Conservation (phyloP, 2,888 invertebrate species). For the Eulithis prunata region DNA sequence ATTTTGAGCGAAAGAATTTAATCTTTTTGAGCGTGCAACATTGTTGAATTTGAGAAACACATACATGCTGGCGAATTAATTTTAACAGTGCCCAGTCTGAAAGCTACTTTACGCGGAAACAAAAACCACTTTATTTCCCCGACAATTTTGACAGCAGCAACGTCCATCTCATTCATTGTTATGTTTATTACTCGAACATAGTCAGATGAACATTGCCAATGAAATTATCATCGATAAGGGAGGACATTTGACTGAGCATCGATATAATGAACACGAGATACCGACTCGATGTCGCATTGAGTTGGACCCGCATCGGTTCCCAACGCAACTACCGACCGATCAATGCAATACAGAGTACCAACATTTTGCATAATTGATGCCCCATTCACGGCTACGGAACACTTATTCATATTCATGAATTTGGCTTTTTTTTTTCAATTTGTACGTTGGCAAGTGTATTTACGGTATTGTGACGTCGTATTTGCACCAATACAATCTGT, state of each 20-base stretch:
- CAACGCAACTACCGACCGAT: slow-evolving; percentile 55
- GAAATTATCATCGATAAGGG: slow-evolving; percentile 52
- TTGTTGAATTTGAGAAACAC: too few species aligned
- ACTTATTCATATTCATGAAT: slow-evolving; percentile 83
- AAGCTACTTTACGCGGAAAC: slow-evolving; percentile 1
- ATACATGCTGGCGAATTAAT: neutral
- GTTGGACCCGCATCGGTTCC: slow-evolving; percentile 56
- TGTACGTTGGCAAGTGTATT: slow-evolving; percentile 74
- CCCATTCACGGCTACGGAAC: slow-evolving; percentile 75
- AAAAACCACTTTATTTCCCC: slow-evolving; percentile 23
- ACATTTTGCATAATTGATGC: slow-evolving; percentile 81
- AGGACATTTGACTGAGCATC: slow-evolving; percentile 54
- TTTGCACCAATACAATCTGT: slow-evolving; percentile 76
- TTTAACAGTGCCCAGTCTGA: neutral
- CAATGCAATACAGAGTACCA: slow-evolving; percentile 70
- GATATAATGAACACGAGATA: slow-evolving; percentile 54
- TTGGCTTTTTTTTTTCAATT: slow-evolving; percentile 79
- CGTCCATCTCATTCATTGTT: slow-evolving; percentile 54
- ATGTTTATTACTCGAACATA: slow-evolving; percentile 57
- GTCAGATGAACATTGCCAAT: slow-evolving; percentile 55
- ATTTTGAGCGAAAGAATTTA: too few species aligned
- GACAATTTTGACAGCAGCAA: slow-evolving; percentile 32
- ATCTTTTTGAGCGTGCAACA: too few species aligned
- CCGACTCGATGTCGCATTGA: slow-evolving; percentile 50
- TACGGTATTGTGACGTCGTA: slow-evolving; percentile 70